Evolutionary conservation across 1,140 invertebrate genomes (phyloP), one percentile per base, ranked within the genome.

Genomic region (Magallana ariakensis): DNA sequence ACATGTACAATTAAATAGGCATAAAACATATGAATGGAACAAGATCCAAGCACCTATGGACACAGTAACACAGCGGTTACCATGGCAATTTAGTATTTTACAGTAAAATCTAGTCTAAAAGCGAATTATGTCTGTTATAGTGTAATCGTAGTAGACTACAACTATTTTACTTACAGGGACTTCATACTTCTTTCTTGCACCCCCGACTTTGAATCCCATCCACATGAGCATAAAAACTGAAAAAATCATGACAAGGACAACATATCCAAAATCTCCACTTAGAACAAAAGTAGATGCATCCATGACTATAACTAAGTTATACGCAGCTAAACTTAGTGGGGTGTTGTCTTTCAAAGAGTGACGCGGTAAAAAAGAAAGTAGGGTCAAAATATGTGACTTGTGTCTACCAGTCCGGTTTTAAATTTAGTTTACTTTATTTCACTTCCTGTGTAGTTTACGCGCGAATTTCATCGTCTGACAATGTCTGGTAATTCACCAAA

Each of bases 101-200:
- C 1, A 33, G 1, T 33, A 33, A 33, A 33, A 33, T 33, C 1
- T 33, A 33, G 33, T 33, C 33, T 33, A 33, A 33, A 33, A 3
- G 33, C 1, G 33, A 33, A 33, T 33, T 4, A 33, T 33, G 33
- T 4, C 33, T 33, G 33, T 33, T 33, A 4, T 3, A 33, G 33
- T 33, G 33, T 33, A 33, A 33, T 33, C 1, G 1, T 1, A 33
- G 1, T 33, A 33, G 1, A 33, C 33, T 33, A 33, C 15, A 9
- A 86, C n/a, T n/a, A n/a, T n/a, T n/a, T n/a, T n/a, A n/a, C 87
- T 88, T 84, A 88, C 87, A 13, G 85, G 82, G 22, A 88, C 87
- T 86, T 88, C 87, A 80, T 88, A 88, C 46, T 88, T 86, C 85
- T 84, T 88, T 62, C 87, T 88, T 22, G 87, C 87, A 54, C 9